Base-by-base conservation (phyloP, 2,888 invertebrate species). In the Eristalis arbustorum region DNA sequence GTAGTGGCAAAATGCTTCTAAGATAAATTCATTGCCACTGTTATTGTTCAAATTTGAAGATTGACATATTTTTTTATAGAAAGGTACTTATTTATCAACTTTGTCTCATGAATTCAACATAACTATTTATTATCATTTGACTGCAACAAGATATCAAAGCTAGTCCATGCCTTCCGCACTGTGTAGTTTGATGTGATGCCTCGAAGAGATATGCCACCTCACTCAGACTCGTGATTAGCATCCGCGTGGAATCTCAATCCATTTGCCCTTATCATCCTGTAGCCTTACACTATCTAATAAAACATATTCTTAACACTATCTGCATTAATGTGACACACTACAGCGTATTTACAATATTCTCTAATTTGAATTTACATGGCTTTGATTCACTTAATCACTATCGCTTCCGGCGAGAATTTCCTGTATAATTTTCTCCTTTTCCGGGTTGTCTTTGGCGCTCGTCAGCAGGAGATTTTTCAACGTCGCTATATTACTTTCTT, bases 391-490 rank as follows among this genome's bases (percentile, higher is more conserved):
- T 49, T 8, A 89, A 14, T 91, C 90, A 22, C 90, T 89, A 31
- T 91, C 90, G 18, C 89, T 89, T 0, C 88, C 89, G 6, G 89
- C 90, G 11, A 92, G 83, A 28, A 92, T 91, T 23, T 91, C 88
- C n/a, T 90, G 73, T 2, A 92, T 89, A 1, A 91, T 78, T 2
- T 83, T 82, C 62, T 91, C 89, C 18, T 91, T 90, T 31, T 91
- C 90, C 11, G 89, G 89, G 0, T 80, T 87, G 6, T 88, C 72
- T 63, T 72, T 90, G 1, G 90, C 90, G 49, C 91, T 91, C 6
- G 89, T 85, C 22, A 91, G 88, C 1, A 92, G 89, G 5, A 92
- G 69, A 2, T 89, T 88, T 4, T 92, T 90, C 2, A 92, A 84
- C 0, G 76, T 80, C n/a, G 89, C 82, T 3, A 92, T 91, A 56